These are phyloP conservation scores for Poeciliopsis presidionis DNA, from an alignment of 2,797 vertebrate genomes.

Conservation along the genomic window DNA sequence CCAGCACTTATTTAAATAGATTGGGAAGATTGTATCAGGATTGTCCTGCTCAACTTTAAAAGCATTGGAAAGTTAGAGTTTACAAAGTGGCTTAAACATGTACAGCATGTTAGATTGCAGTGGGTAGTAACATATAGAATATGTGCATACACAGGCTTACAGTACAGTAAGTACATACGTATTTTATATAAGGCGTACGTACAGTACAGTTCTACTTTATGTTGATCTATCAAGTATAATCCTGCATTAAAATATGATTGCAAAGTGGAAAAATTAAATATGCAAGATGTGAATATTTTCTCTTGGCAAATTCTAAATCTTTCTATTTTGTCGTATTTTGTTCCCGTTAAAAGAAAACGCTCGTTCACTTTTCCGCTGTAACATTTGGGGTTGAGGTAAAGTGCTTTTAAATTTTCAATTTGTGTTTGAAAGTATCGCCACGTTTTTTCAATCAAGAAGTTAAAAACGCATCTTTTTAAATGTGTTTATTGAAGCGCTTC, in stretches of 20 bases:
- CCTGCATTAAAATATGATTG: not conserved
- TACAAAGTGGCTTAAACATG: constrained; percentile 1
- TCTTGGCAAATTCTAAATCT: not conserved
- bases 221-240: not conserved
- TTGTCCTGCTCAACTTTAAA: not conserved
- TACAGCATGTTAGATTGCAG: not conserved
- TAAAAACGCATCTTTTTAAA: not conserved
- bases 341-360: constrained; percentile 19
- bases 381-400: not conserved
- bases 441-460: not conserved
- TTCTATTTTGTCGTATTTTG: constrained; percentile 1
- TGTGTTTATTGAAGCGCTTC: not conserved
- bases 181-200: not conserved
- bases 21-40: constrained; percentile 3
- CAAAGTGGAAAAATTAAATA: not conserved
- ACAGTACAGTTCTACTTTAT: not conserved
- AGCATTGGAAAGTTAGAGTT: not conserved
- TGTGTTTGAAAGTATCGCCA: constrained; percentile 9
- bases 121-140: not conserved
- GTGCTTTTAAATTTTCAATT: constrained; percentile 15
- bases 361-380: constrained; percentile 19
- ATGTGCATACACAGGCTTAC: not conserved
- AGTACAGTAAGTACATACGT: not conserved
- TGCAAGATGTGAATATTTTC: not conserved
- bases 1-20: not conserved